Base-by-base conservation (phyloP, 1,140 invertebrate genomes). In the Acyrthosiphon pisum region DNA sequence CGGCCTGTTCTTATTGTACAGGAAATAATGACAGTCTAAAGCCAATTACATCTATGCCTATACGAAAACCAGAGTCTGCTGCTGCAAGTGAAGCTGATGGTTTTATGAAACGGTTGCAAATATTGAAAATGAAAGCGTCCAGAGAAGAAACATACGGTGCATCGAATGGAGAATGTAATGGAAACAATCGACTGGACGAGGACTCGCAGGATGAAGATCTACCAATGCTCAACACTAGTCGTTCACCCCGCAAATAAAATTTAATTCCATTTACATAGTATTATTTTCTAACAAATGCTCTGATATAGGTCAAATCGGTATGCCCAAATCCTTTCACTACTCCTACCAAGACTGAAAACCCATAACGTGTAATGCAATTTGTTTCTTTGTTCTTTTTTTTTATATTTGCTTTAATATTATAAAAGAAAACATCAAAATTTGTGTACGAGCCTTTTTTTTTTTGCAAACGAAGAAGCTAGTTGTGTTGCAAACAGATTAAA, bases 51-150 rank as follows among this genome's bases (percentile, higher is more conserved):
- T 93, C 91, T 26, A 56, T 50, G 8, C 91, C 46, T 0, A 86
- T 84, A 22, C 76, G 91, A 4, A 93, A 93, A 83, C 35, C 48
- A 9, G 91, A 93, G 1, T 84, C 48, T 37, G 81, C 14, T 0
- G 6, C 76, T 50, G 30, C 22, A 6, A 84, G 68, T 44, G 91
- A 93, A 93, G 91, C 91, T 9, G 91, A 93, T 44, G 91, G 91
- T 20, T 93, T 93, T 2, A 93, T 93, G 91, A 93, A 93, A 93
- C 91, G 91, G 2, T 93, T 93, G 35, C 91, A 93, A 56, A 50
- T 93, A 93, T 93, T 93, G 50, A 93, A 93, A 86, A 93, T 93
- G 91, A 93, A 93, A 93, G 91, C 91, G 4, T 81, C 91, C 14
- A 50, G 91, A 50, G 91, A 93, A 53, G 91, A 93, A 93, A n/a